Conservation (phyloP, 2,113 vertebrate species). For the Abramis brama region DNA sequence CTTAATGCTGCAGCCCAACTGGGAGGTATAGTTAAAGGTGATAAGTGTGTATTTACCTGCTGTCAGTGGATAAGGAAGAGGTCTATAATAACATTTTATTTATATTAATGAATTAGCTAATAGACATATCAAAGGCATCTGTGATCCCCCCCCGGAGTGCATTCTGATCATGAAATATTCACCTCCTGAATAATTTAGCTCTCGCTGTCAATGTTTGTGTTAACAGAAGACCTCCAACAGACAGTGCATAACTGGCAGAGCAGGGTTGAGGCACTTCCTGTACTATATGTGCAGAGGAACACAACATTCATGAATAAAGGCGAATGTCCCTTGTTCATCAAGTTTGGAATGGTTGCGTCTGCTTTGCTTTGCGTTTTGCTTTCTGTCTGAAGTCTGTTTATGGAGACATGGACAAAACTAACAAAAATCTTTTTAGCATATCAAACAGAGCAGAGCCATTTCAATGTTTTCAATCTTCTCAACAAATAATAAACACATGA, state of each 20-base stretch:
- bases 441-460: constrained; percentile 58
- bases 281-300: background rate
- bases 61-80: constrained; percentile 60
- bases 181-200: constrained; percentile 67
- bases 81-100: constrained; percentile 50
- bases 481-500: constrained; percentile 66
- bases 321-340: background rate
- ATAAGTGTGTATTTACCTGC: background rate
- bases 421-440: constrained; percentile 58
- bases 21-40: background rate
- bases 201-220: constrained; percentile 56
- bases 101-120: constrained; percentile 68
- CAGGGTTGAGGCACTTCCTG: constrained; percentile 14
- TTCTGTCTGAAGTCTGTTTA: constrained; percentile 19
- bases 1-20: background rate
- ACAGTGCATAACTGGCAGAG: constrained; percentile 37
- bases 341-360: constrained; percentile 7
- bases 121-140: constrained; percentile 67
- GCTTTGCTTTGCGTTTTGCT: constrained; percentile 14
- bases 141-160: constrained; percentile 59
- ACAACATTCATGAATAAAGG: background rate
- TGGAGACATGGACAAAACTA: constrained; percentile 33
- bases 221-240: constrained; percentile 46
- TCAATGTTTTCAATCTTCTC: constrained; percentile 51
- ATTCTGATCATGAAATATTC: constrained; percentile 72